Percentiles rank a stretch among this genome's conserved stretches.
Evolutionary conservation across 2,888 invertebrate species (phyloP).

Genomic region (Lepidochitona cinerea): DNA sequence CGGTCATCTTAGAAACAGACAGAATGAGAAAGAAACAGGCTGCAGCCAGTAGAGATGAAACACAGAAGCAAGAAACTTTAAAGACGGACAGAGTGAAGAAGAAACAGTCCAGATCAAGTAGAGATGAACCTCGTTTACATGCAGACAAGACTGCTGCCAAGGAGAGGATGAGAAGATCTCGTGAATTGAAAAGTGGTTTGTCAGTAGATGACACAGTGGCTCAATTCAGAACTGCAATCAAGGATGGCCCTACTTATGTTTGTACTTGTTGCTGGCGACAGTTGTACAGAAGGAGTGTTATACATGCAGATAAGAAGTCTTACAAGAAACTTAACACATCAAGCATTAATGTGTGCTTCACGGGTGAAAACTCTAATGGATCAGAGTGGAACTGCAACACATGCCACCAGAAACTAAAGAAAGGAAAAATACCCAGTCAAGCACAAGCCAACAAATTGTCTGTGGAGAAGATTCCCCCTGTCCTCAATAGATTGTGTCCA

Average conservation of each 20-base stretch:
- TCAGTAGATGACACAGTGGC: neutral
- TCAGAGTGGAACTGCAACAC: neutral
- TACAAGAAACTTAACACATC: neutral
- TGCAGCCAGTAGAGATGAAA: too few relatives aligned
- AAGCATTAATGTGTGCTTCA: neutral
- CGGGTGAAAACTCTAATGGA: neutral
- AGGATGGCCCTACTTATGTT: neutral
- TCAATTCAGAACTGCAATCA: neutral
- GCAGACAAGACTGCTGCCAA: neutral
- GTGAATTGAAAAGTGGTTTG: neutral
- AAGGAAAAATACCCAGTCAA: neutral
- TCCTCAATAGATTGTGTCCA: neutral
- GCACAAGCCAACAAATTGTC: neutral
- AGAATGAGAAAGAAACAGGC: too few relatives aligned
- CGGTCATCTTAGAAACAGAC: too few relatives aligned
- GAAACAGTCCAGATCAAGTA: neutral
- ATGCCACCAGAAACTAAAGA: neutral
- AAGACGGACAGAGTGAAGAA: neutral
- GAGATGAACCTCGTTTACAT: neutral
- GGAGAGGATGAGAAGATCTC: neutral
- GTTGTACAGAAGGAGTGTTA: neutral
- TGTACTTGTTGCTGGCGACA: neutral
- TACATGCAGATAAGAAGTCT: neutral
- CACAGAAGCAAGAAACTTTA: too few relatives aligned
- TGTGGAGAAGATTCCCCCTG: neutral